Base-by-base conservation (phyloP, 2,888 invertebrate species). In the Unio pictorum region DNA sequence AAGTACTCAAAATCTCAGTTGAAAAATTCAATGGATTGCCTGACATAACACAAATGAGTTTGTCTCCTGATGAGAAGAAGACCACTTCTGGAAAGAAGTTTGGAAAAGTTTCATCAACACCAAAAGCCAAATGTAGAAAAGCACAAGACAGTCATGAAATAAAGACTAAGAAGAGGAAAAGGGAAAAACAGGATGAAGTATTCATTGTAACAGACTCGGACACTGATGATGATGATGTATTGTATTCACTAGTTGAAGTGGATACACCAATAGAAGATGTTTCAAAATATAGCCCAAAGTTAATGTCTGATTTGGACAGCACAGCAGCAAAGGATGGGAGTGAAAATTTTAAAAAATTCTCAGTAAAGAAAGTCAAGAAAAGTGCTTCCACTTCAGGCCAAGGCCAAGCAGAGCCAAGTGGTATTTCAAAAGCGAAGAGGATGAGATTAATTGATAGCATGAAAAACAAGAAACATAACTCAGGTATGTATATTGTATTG, bases 141-240 rank as follows among this genome's bases (percentile, higher is more conserved):
- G 11, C 45, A 45, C 45, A 45, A 60, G 45, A 61, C 26, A 61
- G 34, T 54, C 60, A 20, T 5, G 54, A 61, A 55, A 61, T 55
- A 60, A 66, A 66, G 34, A 58, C 34, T 55, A 66, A 70, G 57
- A 17, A 30, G 18, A 56, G 15, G 11, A 55, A 66, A 23, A 23
- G 28, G 20, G 58, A 20, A 68, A 61, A 30, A 20, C 34, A 64
- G 28, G 61, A 54, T 18, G 28, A 54, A 45, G 63, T 65, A 18
- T 57, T 55, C 57, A 69, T 71, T 62, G 67, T 67, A 55, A 69
- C 56, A 23, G 64, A 66, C 18, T 58, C 65, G 57, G 69, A 72
- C 54, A 71, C 71, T 68, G 74, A 76, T 72, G 83, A 82, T 72
- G 81, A 81, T 66, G 80, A 78, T 63, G 70, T 82, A 64, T 67